phyloP scores from a whole-genome alignment of 2,797 vertebrate species.

The Chanos chanos region DNA sequence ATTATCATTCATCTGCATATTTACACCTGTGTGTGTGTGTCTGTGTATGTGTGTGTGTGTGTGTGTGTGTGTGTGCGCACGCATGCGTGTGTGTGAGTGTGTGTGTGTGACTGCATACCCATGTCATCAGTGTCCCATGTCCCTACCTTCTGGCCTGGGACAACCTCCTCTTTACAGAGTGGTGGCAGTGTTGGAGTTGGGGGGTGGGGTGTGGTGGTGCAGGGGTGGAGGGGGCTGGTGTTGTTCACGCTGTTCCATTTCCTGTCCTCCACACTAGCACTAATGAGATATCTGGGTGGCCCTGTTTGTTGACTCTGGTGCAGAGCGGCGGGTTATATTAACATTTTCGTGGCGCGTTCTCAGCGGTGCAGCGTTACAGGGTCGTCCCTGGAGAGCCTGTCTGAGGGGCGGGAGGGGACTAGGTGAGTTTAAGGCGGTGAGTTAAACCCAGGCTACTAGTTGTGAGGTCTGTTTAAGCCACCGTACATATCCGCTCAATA shows the following conservation, averaged over 20 bases:
- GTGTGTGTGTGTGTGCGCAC: background rate
- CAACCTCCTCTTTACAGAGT: slow-evolving; percentile 29
- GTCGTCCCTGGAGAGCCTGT: slow-evolving; percentile 72
- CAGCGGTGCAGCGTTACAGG: slow-evolving; percentile 91
- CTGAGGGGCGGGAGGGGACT: slow-evolving; percentile 60
- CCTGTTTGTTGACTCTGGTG: slow-evolving; percentile 99
- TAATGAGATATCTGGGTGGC: slow-evolving; percentile 99
- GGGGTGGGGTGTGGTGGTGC: slow-evolving; percentile 26
- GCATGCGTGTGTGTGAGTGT: background rate
- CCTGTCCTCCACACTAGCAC: slow-evolving; percentile 90
- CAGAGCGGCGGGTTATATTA: slow-evolving; percentile 90
- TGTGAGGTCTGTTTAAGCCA: slow-evolving; percentile 24
- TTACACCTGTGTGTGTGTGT: background rate
- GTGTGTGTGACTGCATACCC: background rate
- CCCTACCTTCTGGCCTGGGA: slow-evolving; percentile 58
- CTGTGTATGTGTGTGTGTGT: background rate
- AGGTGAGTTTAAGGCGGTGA: background rate
- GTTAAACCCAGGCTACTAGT: slow-evolving; percentile 1
- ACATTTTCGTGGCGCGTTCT: slow-evolving; percentile 97
- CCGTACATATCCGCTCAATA: too few relatives aligned
- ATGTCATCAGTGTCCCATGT: slow-evolving; percentile 66
- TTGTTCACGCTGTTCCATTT: slow-evolving; percentile 80
- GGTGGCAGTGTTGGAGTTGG: background rate
- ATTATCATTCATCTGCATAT: background rate
- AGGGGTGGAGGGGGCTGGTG: slow-evolving; percentile 52